Base-by-base conservation (phyloP, 2,797 vertebrate genomes). In the Sebastes alutus region DNA sequence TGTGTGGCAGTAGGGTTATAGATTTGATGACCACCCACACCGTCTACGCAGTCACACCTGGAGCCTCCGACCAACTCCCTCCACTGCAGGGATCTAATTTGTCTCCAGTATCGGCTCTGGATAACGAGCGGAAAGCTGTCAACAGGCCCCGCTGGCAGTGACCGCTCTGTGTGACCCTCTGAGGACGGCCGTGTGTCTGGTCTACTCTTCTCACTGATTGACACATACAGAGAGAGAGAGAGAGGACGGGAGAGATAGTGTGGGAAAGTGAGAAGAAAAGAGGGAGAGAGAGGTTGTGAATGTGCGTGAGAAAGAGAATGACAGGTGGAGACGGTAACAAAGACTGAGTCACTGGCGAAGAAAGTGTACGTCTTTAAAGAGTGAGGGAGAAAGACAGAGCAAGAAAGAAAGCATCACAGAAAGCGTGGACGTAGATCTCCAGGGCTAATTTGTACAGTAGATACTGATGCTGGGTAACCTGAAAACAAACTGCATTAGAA, bases 81-180 rank as follows among this genome's bases (percentile, higher is more conserved):
- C 42, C 79, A 71, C 78, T 69, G 83, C 87, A 73, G 84, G 80
- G 78, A 89, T 93, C 81, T 90, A 93, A 93, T 93, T 92, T 93
- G 88, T 93, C 89, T 83, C 75, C 85, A 78, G 81, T 82, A 80
- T 92, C 87, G 73, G 75, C 72, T 77, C 77, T 38, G 78, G 93
- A 90, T 95, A 95, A 94, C 81, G 84, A 95, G 93, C 86, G 22
- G 67, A 83, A 78, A 90, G 79, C 89, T 93, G 92, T 93, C 89
- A 91, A 88, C 87, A 82, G 87, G 84, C 86, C 68, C 84, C 61
- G 71, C 82, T 87, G 69, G 83, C 74, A 65, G 59, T 90, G 89
- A 92, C 90, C 86, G 82, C 80, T 82, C 77, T 71, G 71, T 61
- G 79, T 92, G 89, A 94, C 90, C 91, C 85, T 81, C 78, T 55